Evolutionary conservation across 2,113 vertebrate genomes (phyloP), one percentile per base, ranked within the genome.

Genomic region (Arothron firmamentum): DNA sequence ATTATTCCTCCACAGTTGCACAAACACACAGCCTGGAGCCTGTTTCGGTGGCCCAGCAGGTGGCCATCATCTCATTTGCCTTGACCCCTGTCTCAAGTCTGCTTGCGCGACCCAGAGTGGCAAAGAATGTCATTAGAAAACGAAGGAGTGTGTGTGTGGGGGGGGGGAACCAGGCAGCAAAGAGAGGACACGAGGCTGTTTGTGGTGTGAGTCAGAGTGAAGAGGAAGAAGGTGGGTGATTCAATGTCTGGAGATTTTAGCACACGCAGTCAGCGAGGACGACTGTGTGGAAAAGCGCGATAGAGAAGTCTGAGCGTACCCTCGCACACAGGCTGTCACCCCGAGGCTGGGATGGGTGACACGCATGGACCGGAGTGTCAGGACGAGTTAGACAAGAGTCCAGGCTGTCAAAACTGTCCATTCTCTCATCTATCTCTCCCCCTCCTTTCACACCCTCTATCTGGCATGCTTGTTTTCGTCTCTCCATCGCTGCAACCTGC

Each of bases 361-460:
- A 78, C 57, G 80, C 64, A 62, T 70, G 73, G 75, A 79, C 68
- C 52, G 18, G 46, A 49, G 18, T 74, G 84, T 85, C 80, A 81
- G 55, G 53, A 50, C 3, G 58, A 78, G 80, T 88, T 79, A 78
- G 64, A 57, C 62, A 61, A 52, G 50, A 85, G 52, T 23, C 18
- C 45, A 53, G 62, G 70, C 64, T 74, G 77, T 79, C 77, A 70
- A 70, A 6, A 43, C 66, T 52, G 57, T 62, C 65, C 42, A 1
- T 45, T 45, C 47, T 55, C 34, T 58, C 59, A 51, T 21, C 59
- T 63, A 17, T 77, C 67, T 57, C 56, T 50, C 2, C 62, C n/a
- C 41, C 45, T 28, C 41, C 57, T 69, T 51, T 53, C 21, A 19
- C 70, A 52, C 58, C 16, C 49, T 52, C 28, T 48, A 34, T 34